Conservation (phyloP, 2,113 vertebrate species). For the Zosterops borbonicus region DNA sequence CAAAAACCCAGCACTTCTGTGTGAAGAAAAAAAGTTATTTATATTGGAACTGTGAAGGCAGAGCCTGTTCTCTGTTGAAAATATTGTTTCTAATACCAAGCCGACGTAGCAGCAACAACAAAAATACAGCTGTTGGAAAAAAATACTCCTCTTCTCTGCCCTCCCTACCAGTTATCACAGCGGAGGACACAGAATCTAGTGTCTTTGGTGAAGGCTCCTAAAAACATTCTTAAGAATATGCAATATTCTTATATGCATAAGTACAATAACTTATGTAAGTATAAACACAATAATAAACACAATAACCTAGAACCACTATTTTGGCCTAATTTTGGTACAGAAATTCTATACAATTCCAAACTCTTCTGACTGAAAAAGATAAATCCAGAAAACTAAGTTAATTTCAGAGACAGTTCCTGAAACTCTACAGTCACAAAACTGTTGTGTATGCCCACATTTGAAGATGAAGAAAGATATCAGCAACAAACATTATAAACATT, state of each 20-base stretch:
- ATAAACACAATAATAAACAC: background rate
- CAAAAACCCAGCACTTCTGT: background rate
- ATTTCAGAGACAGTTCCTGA: background rate
- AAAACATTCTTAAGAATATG: background rate
- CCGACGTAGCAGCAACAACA: background rate
- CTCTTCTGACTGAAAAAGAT: background rate
- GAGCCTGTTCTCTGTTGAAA: background rate
- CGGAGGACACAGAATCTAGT: background rate
- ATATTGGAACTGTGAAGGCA: background rate
- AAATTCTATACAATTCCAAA: background rate
- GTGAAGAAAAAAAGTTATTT: background rate
- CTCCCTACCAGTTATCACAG: background rate
- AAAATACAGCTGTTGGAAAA: background rate
- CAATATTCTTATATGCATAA: background rate
- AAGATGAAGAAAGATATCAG: background rate
- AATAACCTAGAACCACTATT: background rate
- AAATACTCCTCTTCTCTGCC: background rate
- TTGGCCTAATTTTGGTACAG: background rate
- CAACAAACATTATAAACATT: background rate
- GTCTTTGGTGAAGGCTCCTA: background rate
- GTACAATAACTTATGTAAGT: background rate
- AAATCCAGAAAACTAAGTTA: background rate
- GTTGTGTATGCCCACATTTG: accelerated
- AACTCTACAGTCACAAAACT: background rate
- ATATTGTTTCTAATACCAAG: background rate